A percentile compares a stretch with the other conserved stretches of the same genome.
These are phyloP conservation scores for Cordilura impudica DNA, from an alignment of 2,888 invertebrate species.

Conservation along the genomic window DNA sequence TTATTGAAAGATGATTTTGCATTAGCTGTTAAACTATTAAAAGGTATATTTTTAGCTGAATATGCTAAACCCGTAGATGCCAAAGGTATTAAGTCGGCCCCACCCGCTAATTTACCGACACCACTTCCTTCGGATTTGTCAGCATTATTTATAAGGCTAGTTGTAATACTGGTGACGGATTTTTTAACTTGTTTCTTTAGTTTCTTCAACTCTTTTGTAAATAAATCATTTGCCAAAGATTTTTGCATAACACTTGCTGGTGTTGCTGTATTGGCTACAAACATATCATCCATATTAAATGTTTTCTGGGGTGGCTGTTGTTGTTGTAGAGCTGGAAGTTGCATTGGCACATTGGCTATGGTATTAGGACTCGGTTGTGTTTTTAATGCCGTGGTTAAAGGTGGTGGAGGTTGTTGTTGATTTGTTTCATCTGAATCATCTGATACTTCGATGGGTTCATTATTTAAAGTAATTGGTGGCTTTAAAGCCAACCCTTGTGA, in stretches of 20 bases:
- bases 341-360: background rate
- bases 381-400: background rate
- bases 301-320: background rate
- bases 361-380: no score
- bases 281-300: constrained; percentile 59
- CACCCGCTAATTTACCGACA: constrained; percentile 70
- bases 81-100: constrained; percentile 73
- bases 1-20: constrained; percentile 46
- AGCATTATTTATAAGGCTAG: constrained; percentile 21
- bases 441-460: constrained; percentile 73
- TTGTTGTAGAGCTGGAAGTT: background rate
- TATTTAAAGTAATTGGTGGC: constrained; percentile 66
- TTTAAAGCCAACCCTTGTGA: constrained; percentile 24
- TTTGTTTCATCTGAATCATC: constrained; percentile 70
- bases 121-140: constrained; percentile 48
- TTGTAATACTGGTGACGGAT: constrained; percentile 24
- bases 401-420: constrained; percentile 22
- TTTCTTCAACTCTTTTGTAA: constrained; percentile 50
- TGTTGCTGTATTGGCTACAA: constrained; percentile 37
- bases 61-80: constrained; percentile 68
- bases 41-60: constrained; percentile 68
- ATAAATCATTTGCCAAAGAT: constrained; percentile 35
- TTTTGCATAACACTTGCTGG: background rate
- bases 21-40: constrained; percentile 68
- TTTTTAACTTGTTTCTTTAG: constrained; percentile 55